A percentile compares a stretch with the other conserved stretches of the same genome.
phyloP scores from a whole-genome alignment of 2,888 invertebrate genomes.

The Zygogramma bicolorata region DNA sequence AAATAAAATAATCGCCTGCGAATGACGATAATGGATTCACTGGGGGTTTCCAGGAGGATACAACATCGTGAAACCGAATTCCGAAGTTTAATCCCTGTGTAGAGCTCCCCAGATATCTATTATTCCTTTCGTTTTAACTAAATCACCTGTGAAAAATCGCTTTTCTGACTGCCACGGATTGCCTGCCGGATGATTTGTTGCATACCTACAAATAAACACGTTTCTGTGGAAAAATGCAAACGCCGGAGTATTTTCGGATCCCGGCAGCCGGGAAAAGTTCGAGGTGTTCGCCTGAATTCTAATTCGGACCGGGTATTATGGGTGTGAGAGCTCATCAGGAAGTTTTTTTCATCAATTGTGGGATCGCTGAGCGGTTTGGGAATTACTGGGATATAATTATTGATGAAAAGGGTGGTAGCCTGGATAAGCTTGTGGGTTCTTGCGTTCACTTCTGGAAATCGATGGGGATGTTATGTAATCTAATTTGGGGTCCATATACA shows the following conservation, averaged over 20 bases:
- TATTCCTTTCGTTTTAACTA: constrained; percentile 56
- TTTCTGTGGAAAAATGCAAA: constrained; percentile 35
- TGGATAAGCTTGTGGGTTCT: no score
- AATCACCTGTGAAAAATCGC: constrained; percentile 60
- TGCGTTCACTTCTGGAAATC: no score
- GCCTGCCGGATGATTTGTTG: constrained; percentile 54
- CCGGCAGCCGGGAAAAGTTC: constrained; percentile 11
- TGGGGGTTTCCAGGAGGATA: constrained; percentile 35
- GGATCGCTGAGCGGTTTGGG: not conserved
- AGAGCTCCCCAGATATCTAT: constrained; percentile 56
- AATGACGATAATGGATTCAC: constrained; percentile 45
- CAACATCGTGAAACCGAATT: constrained; percentile 39
- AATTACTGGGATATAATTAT: not conserved
- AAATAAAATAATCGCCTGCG: constrained; percentile 43
- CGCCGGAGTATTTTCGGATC: constrained; percentile 19
- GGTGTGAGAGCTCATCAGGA: not conserved
- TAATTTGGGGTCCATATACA: no score
- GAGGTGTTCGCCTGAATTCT: not conserved
- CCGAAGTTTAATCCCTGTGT: constrained; percentile 51
- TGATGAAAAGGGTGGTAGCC: not conserved
- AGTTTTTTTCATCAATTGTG: not conserved
- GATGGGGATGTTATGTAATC: no score
- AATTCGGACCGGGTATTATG: not conserved
- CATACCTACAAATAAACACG: constrained; percentile 46
- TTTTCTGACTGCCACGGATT: constrained; percentile 52